Percentiles rank a stretch among this genome's conserved stretches.
These are phyloP conservation scores for Arge pagana DNA, from an alignment of 2,888 invertebrate species.

Conservation along the genomic window DNA sequence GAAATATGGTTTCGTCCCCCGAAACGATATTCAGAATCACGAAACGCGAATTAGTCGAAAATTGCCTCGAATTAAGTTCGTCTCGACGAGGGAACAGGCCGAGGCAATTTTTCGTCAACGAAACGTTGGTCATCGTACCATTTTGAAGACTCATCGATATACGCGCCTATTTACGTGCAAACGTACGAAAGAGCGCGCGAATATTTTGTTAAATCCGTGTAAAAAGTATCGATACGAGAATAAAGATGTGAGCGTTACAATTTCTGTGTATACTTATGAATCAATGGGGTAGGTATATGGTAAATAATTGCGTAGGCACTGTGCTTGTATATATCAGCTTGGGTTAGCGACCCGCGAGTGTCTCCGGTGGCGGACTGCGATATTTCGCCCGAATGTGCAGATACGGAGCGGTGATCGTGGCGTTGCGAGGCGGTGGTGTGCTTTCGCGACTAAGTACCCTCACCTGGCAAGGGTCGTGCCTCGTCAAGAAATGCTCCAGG, in stretches of 20 bases:
- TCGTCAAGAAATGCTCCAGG: conserved; percentile 86
- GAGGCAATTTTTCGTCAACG: too few relatives aligned
- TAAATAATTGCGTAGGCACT: conserved; percentile 37
- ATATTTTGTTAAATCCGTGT: too few relatives aligned
- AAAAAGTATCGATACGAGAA: too few relatives aligned
- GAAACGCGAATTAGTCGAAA: too few relatives aligned
- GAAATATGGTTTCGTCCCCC: too few relatives aligned
- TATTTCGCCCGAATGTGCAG: conserved; percentile 76
- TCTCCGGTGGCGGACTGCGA: conserved; percentile 71
- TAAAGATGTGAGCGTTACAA: neutral
- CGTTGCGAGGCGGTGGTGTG: conserved; percentile 52
- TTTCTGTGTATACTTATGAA: neutral
- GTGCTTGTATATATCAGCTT: conserved; percentile 36
- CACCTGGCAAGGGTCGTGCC: conserved; percentile 86
- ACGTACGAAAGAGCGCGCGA: too few relatives aligned
- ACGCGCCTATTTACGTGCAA: too few relatives aligned
- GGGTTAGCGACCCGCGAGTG: conserved; percentile 54
- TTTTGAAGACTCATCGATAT: too few relatives aligned
- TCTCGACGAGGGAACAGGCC: too few relatives aligned
- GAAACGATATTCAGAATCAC: too few relatives aligned
- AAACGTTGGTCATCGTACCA: too few relatives aligned
- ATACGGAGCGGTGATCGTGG: conserved; percentile 61
- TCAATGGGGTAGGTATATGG: neutral
- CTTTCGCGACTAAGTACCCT: conserved; percentile 59
- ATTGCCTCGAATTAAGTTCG: too few relatives aligned